phyloP scores from a whole-genome alignment of 2,113 vertebrate species.

The Conger conger region DNA sequence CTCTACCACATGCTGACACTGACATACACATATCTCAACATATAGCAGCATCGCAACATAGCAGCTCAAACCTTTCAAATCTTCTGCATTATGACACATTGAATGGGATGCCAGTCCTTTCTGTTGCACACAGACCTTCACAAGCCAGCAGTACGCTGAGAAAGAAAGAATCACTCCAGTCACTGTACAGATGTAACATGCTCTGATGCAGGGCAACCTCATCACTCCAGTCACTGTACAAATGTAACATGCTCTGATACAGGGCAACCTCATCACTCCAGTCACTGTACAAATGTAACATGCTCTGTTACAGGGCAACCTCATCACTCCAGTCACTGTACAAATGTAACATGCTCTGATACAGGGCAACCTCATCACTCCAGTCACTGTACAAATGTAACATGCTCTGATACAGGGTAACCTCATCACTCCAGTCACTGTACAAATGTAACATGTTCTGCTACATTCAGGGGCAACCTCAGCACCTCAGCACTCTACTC shows the following conservation, averaged over 20 bases:
- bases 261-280: background rate
- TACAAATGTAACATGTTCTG: background rate
- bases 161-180: background rate
- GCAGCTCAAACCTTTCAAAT: background rate
- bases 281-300: background rate
- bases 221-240: background rate
- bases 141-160: background rate
- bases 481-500: background rate
- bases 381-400: background rate
- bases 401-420: background rate
- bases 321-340: background rate
- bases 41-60: background rate
- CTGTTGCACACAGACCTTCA: background rate
- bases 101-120: background rate
- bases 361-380: background rate
- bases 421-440: background rate
- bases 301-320: background rate
- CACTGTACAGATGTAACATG: too few relatives aligned
- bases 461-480: background rate
- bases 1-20: background rate
- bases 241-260: background rate
- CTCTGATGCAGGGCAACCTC: background rate
- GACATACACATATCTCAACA: background rate
- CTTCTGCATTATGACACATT: background rate
- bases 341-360: background rate